These are phyloP conservation scores for Nasonia vitripennis DNA, from an alignment of 1,140 invertebrate genomes.

Conservation along the genomic window DNA sequence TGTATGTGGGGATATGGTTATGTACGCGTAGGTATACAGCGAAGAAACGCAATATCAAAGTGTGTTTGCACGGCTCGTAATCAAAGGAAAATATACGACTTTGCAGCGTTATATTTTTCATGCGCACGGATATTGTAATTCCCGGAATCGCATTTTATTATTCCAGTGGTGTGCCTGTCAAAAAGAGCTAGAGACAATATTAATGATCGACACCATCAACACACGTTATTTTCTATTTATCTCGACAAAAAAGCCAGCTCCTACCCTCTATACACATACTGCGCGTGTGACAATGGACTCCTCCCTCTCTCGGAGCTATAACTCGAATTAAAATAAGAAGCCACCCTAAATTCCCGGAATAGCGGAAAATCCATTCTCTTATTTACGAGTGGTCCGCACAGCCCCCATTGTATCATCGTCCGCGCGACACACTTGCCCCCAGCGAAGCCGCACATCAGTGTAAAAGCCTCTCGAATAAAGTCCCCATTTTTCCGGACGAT, in stretches of 20 bases:
- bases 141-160: too few species aligned
- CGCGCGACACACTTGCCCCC: not conserved
- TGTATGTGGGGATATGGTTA: too few species aligned
- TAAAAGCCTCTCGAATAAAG: conserved; percentile 30
- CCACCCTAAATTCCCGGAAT: not conserved
- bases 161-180: too few species aligned
- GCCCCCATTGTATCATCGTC: not conserved
- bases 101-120: too few species aligned
- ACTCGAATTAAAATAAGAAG: not conserved
- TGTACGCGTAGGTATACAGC: too few species aligned
- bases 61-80: too few species aligned
- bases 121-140: too few species aligned
- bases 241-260: too few species aligned
- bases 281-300: not conserved
- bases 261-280: not conserved
- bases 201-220: not conserved
- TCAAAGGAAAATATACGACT: too few species aligned
- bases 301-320: too few species aligned
- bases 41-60: too few species aligned
- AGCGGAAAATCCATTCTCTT: not conserved
- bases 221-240: too few species aligned
- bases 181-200: not conserved
- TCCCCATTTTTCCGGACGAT: conserved; percentile 34
- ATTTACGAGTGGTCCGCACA: conserved; percentile 7
- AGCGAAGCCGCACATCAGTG: conserved; percentile 6